Percentiles rank a stretch among this genome's conserved stretches.
phyloP scores from a whole-genome alignment of 2,113 vertebrate species.

The Sceloporus undulatus region DNA sequence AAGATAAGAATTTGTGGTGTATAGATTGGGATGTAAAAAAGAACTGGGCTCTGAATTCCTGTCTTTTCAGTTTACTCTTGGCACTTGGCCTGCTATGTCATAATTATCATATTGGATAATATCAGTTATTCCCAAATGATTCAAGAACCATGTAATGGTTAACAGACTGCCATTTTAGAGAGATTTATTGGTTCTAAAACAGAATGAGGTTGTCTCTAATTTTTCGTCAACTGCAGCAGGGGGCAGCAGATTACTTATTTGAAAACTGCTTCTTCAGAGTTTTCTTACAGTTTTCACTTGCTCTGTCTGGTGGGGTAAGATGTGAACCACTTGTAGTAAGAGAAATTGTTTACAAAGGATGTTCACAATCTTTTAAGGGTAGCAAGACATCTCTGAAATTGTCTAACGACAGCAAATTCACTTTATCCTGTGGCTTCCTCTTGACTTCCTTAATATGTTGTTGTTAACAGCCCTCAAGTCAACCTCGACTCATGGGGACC shows the following conservation, averaged over 20 bases:
- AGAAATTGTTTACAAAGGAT: fast-evolving
- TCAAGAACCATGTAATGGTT: not conserved
- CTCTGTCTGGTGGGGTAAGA: not conserved
- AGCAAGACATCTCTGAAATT: fast-evolving
- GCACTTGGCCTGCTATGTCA: not conserved
- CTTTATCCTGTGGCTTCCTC: too few species aligned
- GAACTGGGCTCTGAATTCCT: not conserved
- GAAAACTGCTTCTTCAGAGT: not conserved
- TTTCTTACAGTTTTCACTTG: not conserved
- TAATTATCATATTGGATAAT: not conserved
- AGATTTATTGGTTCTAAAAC: not conserved
- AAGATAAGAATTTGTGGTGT: not conserved
- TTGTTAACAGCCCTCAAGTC: too few species aligned
- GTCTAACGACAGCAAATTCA: too few species aligned
- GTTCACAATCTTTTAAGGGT: fast-evolving
- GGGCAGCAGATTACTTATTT: not conserved
- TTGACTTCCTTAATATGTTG: too few species aligned
- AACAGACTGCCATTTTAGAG: not conserved
- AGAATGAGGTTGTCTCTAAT: not conserved
- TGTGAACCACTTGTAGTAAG: too few species aligned
- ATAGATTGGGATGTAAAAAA: not conserved
- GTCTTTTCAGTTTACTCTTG: not conserved
- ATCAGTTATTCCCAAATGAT: not conserved
- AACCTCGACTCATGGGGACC: too few species aligned
- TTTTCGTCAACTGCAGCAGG: not conserved